phyloP scores from a whole-genome alignment of 37 sponge, comb jelly and placozoan genomes.

The Cliona cf. orientalis region DNA sequence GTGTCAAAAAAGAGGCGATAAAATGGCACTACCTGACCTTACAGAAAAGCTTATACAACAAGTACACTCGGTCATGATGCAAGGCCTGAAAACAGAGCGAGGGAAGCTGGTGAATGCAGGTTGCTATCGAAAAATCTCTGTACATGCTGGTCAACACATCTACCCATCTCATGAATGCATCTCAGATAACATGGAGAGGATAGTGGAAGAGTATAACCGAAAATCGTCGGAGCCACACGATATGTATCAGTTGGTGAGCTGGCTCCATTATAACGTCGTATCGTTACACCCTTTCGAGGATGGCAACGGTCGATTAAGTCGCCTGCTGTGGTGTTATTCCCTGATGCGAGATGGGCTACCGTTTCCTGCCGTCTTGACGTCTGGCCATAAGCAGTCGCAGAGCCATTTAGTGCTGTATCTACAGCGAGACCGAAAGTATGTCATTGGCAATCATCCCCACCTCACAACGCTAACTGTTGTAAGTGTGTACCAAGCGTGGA shows the following conservation, averaged over 20 bases:
- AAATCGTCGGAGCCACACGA: slow-evolving; percentile 7
- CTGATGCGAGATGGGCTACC: slow-evolving; percentile 37
- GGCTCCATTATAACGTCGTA: slow-evolving; percentile 10
- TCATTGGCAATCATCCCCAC: background rate
- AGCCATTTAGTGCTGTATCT: slow-evolving; percentile 13
- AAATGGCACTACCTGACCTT: too few species aligned
- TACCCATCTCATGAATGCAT: slow-evolving; percentile 3
- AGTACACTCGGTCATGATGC: slow-evolving; percentile 8
- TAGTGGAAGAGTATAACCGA: slow-evolving; percentile 6
- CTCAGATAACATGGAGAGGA: background rate
- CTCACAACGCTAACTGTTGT: slow-evolving; percentile 36
- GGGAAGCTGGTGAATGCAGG: background rate
- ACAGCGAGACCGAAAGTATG: background rate
- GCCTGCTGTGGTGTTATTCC: slow-evolving; percentile 31
- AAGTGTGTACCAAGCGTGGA: slow-evolving; percentile 13
- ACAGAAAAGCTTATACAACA: slow-evolving; percentile 10
- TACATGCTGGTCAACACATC: slow-evolving; percentile 2
- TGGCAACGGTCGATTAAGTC: slow-evolving; percentile 33
- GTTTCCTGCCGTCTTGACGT: background rate
- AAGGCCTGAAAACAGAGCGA: background rate
- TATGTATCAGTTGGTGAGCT: slow-evolving; percentile 15
- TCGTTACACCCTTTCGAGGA: slow-evolving; percentile 36
- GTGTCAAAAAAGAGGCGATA: background rate
- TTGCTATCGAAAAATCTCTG: background rate
- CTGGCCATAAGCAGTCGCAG: slow-evolving; percentile 14